Conservation (phyloP, 2,888 invertebrate species). For the Euplexia lucipara region DNA sequence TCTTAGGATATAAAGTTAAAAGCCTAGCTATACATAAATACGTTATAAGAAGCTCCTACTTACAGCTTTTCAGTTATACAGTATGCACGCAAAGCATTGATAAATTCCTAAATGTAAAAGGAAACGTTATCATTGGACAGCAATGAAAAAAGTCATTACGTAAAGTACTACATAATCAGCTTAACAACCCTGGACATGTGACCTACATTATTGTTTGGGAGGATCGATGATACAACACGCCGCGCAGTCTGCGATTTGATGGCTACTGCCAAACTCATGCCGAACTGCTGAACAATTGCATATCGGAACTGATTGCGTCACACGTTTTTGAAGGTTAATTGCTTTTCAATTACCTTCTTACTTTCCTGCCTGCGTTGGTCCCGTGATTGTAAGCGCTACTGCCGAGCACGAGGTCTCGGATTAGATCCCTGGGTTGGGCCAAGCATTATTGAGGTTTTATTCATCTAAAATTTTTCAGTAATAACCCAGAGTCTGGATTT, state of each 20-base stretch:
- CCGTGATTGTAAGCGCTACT: too few relatives aligned
- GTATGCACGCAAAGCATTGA: too few relatives aligned
- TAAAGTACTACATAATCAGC: slow-evolving; percentile 1
- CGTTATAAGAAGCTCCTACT: too few relatives aligned
- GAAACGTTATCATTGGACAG: neutral
- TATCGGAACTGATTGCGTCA: slow-evolving; percentile 41
- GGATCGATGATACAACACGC: slow-evolving; percentile 56
- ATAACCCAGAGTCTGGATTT: too few relatives aligned
- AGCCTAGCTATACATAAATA: neutral
- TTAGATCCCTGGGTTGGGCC: too few relatives aligned
- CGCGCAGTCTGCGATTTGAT: slow-evolving; percentile 55
- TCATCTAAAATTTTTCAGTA: too few relatives aligned
- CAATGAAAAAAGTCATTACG: neutral
- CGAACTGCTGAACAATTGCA: slow-evolving; percentile 25
- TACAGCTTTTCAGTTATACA: too few relatives aligned
- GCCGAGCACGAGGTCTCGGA: too few relatives aligned
- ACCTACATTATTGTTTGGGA: slow-evolving; percentile 51
- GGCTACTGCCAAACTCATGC: slow-evolving; percentile 28
- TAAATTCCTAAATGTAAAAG: too few relatives aligned
- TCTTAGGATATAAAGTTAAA: neutral
- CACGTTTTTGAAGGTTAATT: slow-evolving; percentile 3
- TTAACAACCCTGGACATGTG: slow-evolving; percentile 39
- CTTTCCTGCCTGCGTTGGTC: too few relatives aligned
- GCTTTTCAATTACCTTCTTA: slow-evolving; percentile 15
- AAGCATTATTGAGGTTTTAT: too few relatives aligned